Percentiles rank a stretch among this genome's conserved stretches.
phyloP scores from a whole-genome alignment of 2,888 invertebrate species.

The Dioctria rufipes region DNA sequence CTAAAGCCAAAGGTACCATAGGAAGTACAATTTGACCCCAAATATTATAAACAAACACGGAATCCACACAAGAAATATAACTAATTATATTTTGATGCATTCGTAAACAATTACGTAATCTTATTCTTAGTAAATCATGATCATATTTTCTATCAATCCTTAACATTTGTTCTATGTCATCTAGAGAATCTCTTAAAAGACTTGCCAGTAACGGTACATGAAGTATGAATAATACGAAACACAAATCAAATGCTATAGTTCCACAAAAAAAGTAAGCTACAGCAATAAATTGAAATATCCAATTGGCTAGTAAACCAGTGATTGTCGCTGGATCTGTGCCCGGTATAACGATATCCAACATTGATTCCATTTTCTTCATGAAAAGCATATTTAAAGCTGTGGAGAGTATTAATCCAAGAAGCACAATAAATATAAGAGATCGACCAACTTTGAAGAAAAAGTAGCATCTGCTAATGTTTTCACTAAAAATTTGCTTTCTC shows the following conservation, averaged over 20 bases:
- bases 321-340: background rate
- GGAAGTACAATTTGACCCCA: background rate
- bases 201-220: background rate
- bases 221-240: background rate
- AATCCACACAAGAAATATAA: background rate
- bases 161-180: background rate
- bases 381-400: background rate
- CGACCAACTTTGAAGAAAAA: background rate
- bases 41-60: background rate
- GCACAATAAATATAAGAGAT: background rate
- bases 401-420: background rate
- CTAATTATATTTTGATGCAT: background rate
- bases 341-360: background rate
- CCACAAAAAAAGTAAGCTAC: background rate
- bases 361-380: background rate
- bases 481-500: background rate
- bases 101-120: background rate
- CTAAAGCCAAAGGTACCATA: background rate
- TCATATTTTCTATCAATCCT: background rate
- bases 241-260: background rate
- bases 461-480: background rate
- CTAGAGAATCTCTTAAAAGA: background rate
- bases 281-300: background rate
- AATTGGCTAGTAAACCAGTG: background rate
- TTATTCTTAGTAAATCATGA: background rate